A percentile compares a stretch with the other conserved stretches of the same genome.
Evolutionary conservation across 1,140 invertebrate genomes (phyloP).

Genomic region (Phortica variegata): DNA sequence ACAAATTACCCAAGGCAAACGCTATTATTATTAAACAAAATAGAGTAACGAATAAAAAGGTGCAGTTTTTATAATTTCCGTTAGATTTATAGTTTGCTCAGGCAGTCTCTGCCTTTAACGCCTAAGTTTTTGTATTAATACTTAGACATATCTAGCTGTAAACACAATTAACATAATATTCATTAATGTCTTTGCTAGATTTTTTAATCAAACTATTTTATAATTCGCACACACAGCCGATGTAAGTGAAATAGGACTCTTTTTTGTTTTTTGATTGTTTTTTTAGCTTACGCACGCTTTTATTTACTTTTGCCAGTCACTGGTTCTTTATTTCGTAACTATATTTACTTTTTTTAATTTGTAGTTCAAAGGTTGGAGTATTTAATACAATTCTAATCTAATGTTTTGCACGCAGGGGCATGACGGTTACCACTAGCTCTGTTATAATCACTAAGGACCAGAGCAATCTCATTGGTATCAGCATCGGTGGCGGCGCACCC

Average conservation of each 20-base stretch:
- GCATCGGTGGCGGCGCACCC: conserved; percentile 94
- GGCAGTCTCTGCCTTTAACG: conserved; percentile 4
- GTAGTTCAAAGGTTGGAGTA: no score
- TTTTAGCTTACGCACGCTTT: no score
- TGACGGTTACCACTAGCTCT: conserved; percentile 95
- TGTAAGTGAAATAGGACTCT: conserved; percentile 31
- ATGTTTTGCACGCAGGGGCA: conserved; percentile 87
- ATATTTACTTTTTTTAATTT: not conserved
- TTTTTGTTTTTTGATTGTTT: no score
- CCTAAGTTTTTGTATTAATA: not conserved
- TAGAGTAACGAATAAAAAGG: no score
- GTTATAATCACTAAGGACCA: conserved; percentile 89
- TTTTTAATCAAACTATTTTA: conserved; percentile 22
- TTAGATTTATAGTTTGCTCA: not conserved
- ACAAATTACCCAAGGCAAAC: no score
- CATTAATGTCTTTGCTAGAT: conserved; percentile 24
- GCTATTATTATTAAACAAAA: no score
- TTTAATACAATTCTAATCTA: no score
- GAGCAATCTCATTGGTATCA: conserved; percentile 96
- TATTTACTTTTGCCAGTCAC: no score
- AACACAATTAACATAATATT: no score
- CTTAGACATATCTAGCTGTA: no score
- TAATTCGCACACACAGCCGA: conserved; percentile 26
- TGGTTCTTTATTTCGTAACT: no score
- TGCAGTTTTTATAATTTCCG: no score